Evolutionary conservation across 2,888 invertebrate genomes (phyloP).

Genomic region (Drosophila lutescens): DNA sequence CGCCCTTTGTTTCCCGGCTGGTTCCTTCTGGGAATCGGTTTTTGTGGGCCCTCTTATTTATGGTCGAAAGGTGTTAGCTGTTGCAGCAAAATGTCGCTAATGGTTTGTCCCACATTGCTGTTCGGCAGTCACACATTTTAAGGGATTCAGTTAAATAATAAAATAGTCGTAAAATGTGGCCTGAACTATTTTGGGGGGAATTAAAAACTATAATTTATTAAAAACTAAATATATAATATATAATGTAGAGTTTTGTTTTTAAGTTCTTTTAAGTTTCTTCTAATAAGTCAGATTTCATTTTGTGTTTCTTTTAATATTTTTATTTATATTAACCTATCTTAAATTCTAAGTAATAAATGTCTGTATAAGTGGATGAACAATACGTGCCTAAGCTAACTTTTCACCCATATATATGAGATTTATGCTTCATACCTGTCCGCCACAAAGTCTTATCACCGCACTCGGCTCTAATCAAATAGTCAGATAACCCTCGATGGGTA

Average conservation of each 20-base stretch:
- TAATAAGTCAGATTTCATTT: too few species aligned
- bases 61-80: conserved; percentile 65
- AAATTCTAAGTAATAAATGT: neutral
- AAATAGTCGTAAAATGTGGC: neutral
- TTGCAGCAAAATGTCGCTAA: conserved; percentile 28
- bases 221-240: too few species aligned
- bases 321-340: too few species aligned
- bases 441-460: conserved; percentile 19
- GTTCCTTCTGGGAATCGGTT: conserved; percentile 54
- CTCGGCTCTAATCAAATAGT: conserved; percentile 35
- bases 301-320: too few species aligned
- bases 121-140: neutral
- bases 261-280: too few species aligned
- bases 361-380: neutral
- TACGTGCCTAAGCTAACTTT: conserved; percentile 15
- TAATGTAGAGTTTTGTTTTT: too few species aligned
- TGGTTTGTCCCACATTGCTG: conserved; percentile 12
- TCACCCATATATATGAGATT: conserved; percentile 4
- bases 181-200: too few species aligned
- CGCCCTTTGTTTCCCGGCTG: conserved; percentile 40
- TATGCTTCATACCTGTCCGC: conserved; percentile 26
- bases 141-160: too few species aligned
- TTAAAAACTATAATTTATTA: too few species aligned
- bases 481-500: conserved; percentile 26
- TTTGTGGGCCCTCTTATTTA: conserved; percentile 54